Conservation (phyloP, 2,113 vertebrate genomes). For the Bambusicola thoracicus region DNA sequence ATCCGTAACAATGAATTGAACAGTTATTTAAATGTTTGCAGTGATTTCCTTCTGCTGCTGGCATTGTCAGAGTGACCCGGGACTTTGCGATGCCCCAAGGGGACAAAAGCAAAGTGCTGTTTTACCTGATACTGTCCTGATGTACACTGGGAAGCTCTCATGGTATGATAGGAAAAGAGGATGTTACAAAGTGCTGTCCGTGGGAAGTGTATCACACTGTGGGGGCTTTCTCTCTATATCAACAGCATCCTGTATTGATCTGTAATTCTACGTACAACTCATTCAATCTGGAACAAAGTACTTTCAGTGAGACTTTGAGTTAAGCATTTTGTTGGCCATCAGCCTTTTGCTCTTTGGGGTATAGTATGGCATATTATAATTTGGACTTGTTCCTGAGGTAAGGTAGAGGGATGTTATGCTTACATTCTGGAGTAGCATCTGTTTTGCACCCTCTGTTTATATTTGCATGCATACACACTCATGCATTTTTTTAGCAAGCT, state of each 20-base stretch:
- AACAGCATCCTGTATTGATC: background rate
- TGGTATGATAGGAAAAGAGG: slow-evolving; percentile 26
- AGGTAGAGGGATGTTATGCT: background rate
- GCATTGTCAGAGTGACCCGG: slow-evolving; percentile 33
- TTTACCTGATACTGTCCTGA: slow-evolving; percentile 30
- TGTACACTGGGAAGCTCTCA: slow-evolving; percentile 20
- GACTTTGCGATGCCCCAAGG: slow-evolving; percentile 29
- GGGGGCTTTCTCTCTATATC: background rate
- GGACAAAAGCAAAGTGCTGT: slow-evolving; percentile 50
- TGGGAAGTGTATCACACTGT: background rate
- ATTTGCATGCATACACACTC: background rate
- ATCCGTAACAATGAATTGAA: background rate
- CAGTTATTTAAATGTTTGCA: slow-evolving; percentile 52
- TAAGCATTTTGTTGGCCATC: background rate
- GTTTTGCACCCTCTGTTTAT: background rate
- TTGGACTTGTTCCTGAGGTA: background rate
- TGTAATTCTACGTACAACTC: background rate
- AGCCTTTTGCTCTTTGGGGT: background rate
- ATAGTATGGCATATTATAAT: fast-evolving
- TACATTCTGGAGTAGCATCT: background rate
- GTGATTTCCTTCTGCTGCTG: slow-evolving; percentile 56
- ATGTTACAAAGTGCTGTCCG: background rate
- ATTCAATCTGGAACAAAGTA: background rate
- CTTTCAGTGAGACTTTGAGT: background rate
- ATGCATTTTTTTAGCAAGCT: background rate